These are phyloP conservation scores for Frankliniella intonsa DNA, from an alignment of 2,888 invertebrate genomes.

Conservation along the genomic window DNA sequence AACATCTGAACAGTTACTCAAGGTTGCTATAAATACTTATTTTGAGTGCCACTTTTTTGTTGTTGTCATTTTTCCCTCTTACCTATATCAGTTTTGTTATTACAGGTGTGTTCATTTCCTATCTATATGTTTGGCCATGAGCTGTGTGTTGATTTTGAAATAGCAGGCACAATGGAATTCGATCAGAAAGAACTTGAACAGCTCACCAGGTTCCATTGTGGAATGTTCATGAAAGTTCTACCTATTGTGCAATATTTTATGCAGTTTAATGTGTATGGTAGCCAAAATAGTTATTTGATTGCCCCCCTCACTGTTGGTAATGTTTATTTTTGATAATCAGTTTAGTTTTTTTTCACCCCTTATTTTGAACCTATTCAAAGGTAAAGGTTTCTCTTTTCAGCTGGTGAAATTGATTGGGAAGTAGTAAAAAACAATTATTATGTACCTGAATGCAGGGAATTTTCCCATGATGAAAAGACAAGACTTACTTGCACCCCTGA, in stretches of 20 bases:
- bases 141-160: neutral
- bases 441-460: neutral
- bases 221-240: neutral
- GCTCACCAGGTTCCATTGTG: neutral
- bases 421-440: neutral
- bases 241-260: neutral
- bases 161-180: neutral
- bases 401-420: neutral
- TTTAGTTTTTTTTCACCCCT: neutral
- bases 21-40: neutral
- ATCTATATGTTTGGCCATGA: constrained; percentile 1
- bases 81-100: neutral
- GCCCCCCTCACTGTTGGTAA: neutral
- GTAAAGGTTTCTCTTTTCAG: neutral
- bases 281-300: neutral
- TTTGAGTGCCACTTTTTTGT: neutral
- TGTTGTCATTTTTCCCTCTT: neutral
- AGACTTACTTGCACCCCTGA: neutral
- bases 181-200: neutral
- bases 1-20: neutral
- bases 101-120: neutral
- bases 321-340: neutral
- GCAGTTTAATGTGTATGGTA: neutral
- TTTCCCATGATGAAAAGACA: neutral
- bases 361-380: neutral